Evolutionary conservation across 2,888 invertebrate genomes (phyloP).

Genomic region (Calameuta pallipes): DNA sequence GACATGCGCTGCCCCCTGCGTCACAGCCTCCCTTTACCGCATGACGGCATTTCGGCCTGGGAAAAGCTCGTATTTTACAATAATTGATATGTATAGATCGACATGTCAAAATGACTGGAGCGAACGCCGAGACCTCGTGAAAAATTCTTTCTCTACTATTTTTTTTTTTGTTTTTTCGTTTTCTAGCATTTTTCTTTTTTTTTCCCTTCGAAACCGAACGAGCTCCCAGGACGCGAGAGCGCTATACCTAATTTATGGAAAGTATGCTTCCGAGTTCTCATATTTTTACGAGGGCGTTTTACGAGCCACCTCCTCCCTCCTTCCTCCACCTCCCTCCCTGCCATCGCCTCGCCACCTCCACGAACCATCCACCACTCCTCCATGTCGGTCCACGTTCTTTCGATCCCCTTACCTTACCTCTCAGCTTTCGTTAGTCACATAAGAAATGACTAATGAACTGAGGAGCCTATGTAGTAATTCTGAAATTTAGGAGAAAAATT

Average conservation of each 20-base stretch:
- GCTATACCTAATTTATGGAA: slow-evolving; percentile 6
- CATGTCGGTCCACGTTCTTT: slow-evolving; percentile 12
- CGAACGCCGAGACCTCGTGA: background rate
- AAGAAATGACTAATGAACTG: background rate
- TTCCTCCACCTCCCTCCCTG: background rate
- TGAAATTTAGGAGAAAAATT: background rate
- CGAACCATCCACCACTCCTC: background rate
- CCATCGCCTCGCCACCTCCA: background rate
- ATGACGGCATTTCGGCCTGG: background rate
- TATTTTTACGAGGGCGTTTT: slow-evolving; percentile 1
- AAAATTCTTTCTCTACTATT: too few relatives aligned
- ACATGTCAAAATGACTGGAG: slow-evolving; percentile 18
- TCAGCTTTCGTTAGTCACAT: background rate
- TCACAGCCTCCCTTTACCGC: background rate
- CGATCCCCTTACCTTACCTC: slow-evolving; percentile 14
- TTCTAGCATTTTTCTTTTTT: slow-evolving; percentile 12
- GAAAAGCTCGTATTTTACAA: background rate
- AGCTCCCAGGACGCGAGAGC: background rate
- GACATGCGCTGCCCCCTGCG: slow-evolving; percentile 42
- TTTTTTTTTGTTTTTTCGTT: slow-evolving; percentile 4
- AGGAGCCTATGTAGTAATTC: background rate
- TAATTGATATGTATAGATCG: slow-evolving; percentile 46
- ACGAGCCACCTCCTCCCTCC: background rate
- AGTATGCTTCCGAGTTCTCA: background rate
- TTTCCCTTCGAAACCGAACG: background rate